These are phyloP conservation scores for Stegastes partitus DNA, from an alignment of 2,113 vertebrate genomes.

Conservation along the genomic window DNA sequence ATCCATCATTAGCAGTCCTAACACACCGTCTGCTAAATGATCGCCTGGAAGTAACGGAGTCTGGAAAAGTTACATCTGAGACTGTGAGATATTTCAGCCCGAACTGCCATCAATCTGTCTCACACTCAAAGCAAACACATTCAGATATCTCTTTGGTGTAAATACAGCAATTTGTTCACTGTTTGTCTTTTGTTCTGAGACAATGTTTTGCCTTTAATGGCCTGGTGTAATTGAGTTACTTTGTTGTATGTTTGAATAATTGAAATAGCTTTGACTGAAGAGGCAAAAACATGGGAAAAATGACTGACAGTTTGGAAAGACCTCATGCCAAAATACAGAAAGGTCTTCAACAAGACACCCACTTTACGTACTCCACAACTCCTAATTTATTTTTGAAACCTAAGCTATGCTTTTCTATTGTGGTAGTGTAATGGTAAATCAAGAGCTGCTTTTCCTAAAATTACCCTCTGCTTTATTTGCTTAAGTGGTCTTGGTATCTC, in stretches of 20 bases:
- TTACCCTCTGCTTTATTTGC: constrained; percentile 16
- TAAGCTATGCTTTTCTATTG: neutral
- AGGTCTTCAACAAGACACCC: neutral
- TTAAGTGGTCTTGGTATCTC: constrained; percentile 40
- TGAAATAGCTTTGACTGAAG: constrained; percentile 59
- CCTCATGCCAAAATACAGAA: neutral
- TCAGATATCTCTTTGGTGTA: constrained; percentile 63
- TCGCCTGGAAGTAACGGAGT: constrained; percentile 48
- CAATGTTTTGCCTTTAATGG: constrained; percentile 63
- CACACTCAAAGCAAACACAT: constrained; percentile 69
- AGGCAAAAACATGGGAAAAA: constrained; percentile 20
- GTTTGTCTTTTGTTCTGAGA: constrained; percentile 65
- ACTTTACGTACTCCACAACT: neutral
- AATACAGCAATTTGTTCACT: constrained; percentile 64
- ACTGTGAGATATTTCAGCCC: constrained; percentile 41
- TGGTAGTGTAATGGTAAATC: constrained; percentile 18
- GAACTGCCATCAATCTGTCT: constrained; percentile 72
- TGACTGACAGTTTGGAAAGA: constrained; percentile 6
- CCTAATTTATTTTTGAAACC: constrained; percentile 2
- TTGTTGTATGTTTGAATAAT: constrained; percentile 66
- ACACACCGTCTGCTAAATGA: constrained; percentile 57
- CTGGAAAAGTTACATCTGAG: constrained; percentile 47
- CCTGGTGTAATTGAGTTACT: constrained; percentile 59
- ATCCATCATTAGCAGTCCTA: constrained; percentile 71
- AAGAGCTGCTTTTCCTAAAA: constrained; percentile 52